Conservation (phyloP, 2,113 vertebrate genomes). For the Cephalophus harveyi region DNA sequence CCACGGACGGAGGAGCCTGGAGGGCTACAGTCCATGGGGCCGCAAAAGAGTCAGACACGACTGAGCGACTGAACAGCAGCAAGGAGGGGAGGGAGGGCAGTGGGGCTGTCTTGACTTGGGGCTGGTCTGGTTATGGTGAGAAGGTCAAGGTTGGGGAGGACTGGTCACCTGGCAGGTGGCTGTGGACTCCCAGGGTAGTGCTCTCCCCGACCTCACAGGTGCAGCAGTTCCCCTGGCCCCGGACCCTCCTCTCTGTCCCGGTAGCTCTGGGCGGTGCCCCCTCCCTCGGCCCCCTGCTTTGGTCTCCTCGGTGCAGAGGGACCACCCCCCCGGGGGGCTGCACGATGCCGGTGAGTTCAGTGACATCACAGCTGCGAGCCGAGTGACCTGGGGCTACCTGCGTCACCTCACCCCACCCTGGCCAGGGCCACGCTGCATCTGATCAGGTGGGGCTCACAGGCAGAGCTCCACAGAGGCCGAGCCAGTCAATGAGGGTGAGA, state of each 20-base stretch:
- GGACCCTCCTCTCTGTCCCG: background rate
- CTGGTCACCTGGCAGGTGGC: fast-evolving
- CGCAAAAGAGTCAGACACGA: background rate
- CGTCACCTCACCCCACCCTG: background rate
- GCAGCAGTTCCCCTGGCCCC: background rate
- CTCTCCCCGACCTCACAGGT: background rate
- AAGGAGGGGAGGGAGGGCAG: background rate
- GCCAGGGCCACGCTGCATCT: fast-evolving
- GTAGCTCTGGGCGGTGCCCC: background rate
- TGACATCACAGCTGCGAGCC: background rate
- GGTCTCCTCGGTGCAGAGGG: background rate
- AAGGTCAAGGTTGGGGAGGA: background rate
- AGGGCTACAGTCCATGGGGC: background rate
- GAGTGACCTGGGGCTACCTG: background rate
- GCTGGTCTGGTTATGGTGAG: background rate
- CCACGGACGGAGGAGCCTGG: background rate
- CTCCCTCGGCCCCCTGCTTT: background rate
- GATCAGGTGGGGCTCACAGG: background rate
- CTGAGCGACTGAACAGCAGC: background rate
- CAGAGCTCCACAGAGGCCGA: background rate
- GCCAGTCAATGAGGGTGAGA: background rate
- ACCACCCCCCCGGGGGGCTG: too few relatives aligned
- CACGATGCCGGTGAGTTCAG: fast-evolving
- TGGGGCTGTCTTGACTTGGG: background rate
- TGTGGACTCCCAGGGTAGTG: background rate